Base-by-base conservation (phyloP, 2,113 vertebrate genomes). In the Cromileptes altivelis region DNA sequence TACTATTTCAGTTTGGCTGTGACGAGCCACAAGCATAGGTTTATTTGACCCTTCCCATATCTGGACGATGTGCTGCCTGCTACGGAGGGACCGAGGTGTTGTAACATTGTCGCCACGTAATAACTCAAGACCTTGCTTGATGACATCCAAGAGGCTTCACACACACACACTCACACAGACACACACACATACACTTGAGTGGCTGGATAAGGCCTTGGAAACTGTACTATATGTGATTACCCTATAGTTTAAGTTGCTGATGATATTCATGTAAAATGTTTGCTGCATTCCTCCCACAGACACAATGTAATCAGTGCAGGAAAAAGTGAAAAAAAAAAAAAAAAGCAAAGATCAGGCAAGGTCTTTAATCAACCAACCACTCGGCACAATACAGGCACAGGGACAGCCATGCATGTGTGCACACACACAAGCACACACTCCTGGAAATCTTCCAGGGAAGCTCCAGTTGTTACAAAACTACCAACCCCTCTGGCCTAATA, bases 51-150 rank as follows among this genome's bases (percentile, higher is more conserved):
- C 79, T 2, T 65, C 70, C 83, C 70, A 82, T 90, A 88, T 89
- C 82, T 61, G 86, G 85, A 86, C 17, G 17, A 74, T 13, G 49
- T 15, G 50, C 68, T 45, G 75, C 81, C 60, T 69, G 76, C 58
- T 75, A 27, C 69, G 56, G 60, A 15, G 33, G 45, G 86, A 37
- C 70, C 14, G 30, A 70, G 52, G 78, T 86, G 85, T 81, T 85
- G 70, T 85, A 84, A 89, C 74, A 71, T 68, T 93, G 91, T 89
- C 92, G 86, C 80, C 79, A 83, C 23, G 49, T 80, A 78, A 88
- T 92, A 92, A 90, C 68, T 92, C 87, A 88, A 4, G 21, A 70
- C 70, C 52, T 73, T 67, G 62, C 9, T 9, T 7, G 58, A 72
- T 84, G 86, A 91, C 88, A 88, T 82, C 78, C 63, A 82, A 79